Evolutionary conservation across 92 coral and sea anemone genomes (phyloP).

Genomic region (Actinostola sp.): DNA sequence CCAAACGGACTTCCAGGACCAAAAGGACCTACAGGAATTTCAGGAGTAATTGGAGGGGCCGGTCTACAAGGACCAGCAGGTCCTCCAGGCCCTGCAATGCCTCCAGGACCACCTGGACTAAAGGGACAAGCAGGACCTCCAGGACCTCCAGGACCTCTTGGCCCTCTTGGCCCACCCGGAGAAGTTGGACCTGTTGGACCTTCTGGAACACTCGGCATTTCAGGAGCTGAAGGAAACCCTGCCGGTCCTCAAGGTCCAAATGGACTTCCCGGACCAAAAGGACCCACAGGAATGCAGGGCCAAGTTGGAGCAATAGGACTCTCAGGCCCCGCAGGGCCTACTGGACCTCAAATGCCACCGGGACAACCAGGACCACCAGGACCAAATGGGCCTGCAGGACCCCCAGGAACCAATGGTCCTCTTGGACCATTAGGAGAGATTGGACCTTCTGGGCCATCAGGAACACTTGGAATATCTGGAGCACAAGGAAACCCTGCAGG

Average conservation of each 20-base stretch:
- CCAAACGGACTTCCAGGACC: slow-evolving; percentile 77
- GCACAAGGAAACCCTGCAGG: slow-evolving; percentile 70
- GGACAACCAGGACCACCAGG: slow-evolving; percentile 75
- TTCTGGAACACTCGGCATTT: slow-evolving; percentile 55
- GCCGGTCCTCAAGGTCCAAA: slow-evolving; percentile 67
- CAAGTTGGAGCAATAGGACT: slow-evolving; percentile 61
- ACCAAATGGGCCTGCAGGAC: slow-evolving; percentile 76
- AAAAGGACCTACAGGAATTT: slow-evolving; percentile 61
- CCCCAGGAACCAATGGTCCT: slow-evolving; percentile 73
- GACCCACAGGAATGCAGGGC: slow-evolving; percentile 46
- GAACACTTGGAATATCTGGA: slow-evolving; percentile 64
- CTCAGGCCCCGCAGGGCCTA: slow-evolving; percentile 65
- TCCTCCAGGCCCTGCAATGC: slow-evolving; percentile 80
- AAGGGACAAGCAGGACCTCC: slow-evolving; percentile 75
- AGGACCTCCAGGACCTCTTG: slow-evolving; percentile 72
- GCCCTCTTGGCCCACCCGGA: slow-evolving; percentile 41
- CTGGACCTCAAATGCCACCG: slow-evolving; percentile 79
- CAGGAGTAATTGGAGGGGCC: slow-evolving; percentile 63
- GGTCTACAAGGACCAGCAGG: slow-evolving; percentile 78
- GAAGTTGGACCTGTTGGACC: slow-evolving; percentile 72
- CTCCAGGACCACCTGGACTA: slow-evolving; percentile 74
- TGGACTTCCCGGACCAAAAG: slow-evolving; percentile 54
- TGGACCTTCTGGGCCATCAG: slow-evolving; percentile 76
- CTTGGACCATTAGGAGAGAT: slow-evolving; percentile 85
- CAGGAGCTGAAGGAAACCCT: slow-evolving; percentile 31